Base-by-base conservation (phyloP, 2,797 vertebrate species). In the Philypnodon macrostomus region DNA sequence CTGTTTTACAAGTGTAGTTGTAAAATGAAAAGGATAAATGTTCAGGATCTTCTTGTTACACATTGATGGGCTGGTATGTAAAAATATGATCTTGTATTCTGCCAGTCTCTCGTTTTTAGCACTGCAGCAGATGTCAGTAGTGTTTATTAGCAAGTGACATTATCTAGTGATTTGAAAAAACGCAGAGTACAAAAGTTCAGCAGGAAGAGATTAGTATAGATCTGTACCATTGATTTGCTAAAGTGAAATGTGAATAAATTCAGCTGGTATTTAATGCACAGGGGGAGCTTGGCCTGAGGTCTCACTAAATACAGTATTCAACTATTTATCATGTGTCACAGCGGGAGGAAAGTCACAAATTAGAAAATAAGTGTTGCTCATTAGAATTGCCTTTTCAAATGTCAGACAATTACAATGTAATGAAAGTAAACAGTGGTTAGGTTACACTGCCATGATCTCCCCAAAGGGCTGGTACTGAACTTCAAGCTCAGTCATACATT, bases 371-470 rank as follows among this genome's bases (percentile, higher is more conserved):
- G 12, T 17, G n/a, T 50, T 45, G 17, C 12, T 18, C 52, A 58
- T 33, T 0, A 46, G 48, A 48, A 58, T 57, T 44, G 40, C 36
- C 7, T 33, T 37, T 56, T 34, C 23, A 70, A 73, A 75, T 65
- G 59, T 63, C 62, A 65, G 9, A 23, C 34, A 1, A 42, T 70
- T 37, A 31, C 31, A 53, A 42, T n/a, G 2, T 8, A 67, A 52
- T 45, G 30, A 0, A 9, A 34, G 11, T 23, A 19, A 4, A 36
- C 19, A 55, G 14, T 17, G 7, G 47, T 18, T 37, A n/a, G 26
- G 1, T 33, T 8, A 18, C 12, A 23, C 17, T 13, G 15, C 15
- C 19, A 15, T 47, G 3, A 26, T 47, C 16, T 1, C 3, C 32
- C 1, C 27, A 10, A 10, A 16, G 17, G 18, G 17, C 15, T 11